A percentile compares a stretch with the other conserved stretches of the same genome.
phyloP scores from a whole-genome alignment of 2,797 vertebrate genomes.

The Microcaecilia unicolor region DNA sequence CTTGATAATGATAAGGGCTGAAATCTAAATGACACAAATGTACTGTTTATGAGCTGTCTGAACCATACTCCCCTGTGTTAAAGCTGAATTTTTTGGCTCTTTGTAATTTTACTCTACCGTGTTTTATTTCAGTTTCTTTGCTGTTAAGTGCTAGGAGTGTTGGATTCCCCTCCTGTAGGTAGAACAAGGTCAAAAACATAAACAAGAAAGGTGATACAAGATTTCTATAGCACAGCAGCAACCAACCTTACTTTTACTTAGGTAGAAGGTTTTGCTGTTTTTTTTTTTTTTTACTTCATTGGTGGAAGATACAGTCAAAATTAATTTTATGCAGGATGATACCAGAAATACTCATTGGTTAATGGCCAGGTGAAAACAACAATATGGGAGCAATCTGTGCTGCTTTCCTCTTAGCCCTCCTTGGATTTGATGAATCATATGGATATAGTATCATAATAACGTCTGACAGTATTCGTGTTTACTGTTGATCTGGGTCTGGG shows the following conservation, averaged over 20 bases:
- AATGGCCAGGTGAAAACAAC: too few relatives aligned
- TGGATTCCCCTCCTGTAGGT: neutral
- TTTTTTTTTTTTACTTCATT: too few relatives aligned
- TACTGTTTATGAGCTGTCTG: neutral
- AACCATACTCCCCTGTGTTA: neutral
- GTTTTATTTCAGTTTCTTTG: too few relatives aligned
- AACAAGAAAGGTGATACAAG: conserved; percentile 19
- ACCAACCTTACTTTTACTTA: conserved; percentile 12
- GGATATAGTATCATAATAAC: too few relatives aligned
- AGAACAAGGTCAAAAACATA: conserved; percentile 35
- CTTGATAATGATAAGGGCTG: too few relatives aligned
- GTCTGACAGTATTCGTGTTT: too few relatives aligned
- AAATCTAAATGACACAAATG: fast-evolving
- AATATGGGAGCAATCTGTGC: too few relatives aligned
- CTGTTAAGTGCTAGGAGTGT: conserved; percentile 23
- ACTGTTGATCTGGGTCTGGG: too few relatives aligned
- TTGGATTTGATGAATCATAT: too few relatives aligned
- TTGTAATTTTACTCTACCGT: neutral
- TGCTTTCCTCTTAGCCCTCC: conserved; percentile 22
- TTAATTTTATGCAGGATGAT: too few relatives aligned
- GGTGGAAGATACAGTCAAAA: too few relatives aligned
- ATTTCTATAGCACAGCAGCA: conserved; percentile 1
- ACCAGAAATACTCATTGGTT: too few relatives aligned
- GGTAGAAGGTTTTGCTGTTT: conserved; percentile 4
- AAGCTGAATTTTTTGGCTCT: neutral